Evolutionary conservation across 2,888 invertebrate genomes (phyloP).

Genomic region (Acanthosepion lycidas): DNA sequence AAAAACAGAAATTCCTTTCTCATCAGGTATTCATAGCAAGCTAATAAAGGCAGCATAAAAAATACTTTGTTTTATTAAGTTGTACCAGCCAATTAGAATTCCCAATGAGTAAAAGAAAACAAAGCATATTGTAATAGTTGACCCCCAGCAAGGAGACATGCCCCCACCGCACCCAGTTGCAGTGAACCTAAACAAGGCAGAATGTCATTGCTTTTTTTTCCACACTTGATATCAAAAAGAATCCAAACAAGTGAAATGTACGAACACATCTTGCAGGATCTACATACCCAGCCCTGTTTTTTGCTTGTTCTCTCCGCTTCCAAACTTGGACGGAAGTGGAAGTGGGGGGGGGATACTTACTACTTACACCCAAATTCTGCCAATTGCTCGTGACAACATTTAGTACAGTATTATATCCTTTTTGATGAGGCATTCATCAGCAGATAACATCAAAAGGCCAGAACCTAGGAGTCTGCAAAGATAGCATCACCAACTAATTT

Average conservation of each 20-base stretch:
- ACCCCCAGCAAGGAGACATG: background rate
- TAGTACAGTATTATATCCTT: background rate
- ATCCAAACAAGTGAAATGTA: background rate
- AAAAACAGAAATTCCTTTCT: background rate
- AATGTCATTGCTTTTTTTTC: background rate
- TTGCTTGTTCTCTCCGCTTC: background rate
- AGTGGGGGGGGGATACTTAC: background rate
- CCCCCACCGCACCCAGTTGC: no score
- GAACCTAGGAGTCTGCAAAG: background rate
- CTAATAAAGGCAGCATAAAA: background rate
- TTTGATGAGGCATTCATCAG: conserved; percentile 6
- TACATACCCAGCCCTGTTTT: background rate
- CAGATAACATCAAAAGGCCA: conserved; percentile 12
- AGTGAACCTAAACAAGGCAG: background rate
- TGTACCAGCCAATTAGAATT: background rate
- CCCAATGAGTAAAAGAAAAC: background rate
- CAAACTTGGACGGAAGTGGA: background rate
- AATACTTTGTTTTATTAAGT: background rate
- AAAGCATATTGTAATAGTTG: background rate
- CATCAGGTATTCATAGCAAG: background rate
- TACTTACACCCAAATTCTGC: background rate
- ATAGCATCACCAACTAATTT: background rate
- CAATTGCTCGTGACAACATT: conserved; percentile 33
- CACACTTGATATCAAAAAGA: conserved; percentile 8
- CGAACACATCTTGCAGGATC: background rate